Evolutionary conservation across 2,888 invertebrate genomes (phyloP).

Genomic region (Seira ritae): DNA sequence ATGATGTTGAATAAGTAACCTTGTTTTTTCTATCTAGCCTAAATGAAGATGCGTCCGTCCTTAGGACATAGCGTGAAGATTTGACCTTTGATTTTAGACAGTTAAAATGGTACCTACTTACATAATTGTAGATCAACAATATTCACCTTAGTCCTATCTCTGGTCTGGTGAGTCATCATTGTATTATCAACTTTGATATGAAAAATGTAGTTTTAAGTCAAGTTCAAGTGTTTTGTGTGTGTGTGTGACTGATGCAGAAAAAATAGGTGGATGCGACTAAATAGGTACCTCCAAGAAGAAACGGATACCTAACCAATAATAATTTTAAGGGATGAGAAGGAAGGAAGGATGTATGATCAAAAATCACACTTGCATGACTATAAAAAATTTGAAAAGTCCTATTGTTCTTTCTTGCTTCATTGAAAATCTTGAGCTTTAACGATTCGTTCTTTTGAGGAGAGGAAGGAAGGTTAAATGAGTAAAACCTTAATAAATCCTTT

Average conservation of each 20-base stretch:
- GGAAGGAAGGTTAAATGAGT: background rate
- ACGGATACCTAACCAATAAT: background rate
- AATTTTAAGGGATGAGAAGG: constrained; percentile 13
- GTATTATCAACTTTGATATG: too few species aligned
- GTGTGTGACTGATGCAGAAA: background rate
- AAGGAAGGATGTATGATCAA: constrained; percentile 34
- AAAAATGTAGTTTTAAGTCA: background rate
- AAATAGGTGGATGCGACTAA: background rate
- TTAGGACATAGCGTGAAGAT: background rate
- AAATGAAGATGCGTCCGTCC: background rate
- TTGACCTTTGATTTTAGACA: constrained; percentile 27
- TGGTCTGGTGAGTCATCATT: too few species aligned
- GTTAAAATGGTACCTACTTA: background rate
- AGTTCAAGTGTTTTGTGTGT: background rate
- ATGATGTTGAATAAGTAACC: background rate
- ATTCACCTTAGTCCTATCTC: too few species aligned
- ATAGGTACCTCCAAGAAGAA: background rate
- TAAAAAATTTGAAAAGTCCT: background rate
- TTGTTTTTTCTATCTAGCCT: background rate
- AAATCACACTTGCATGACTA: constrained; percentile 26
- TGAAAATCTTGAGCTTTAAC: background rate
- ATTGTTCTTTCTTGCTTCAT: constrained; percentile 10
- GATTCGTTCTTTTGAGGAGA: background rate
- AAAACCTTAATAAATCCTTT: background rate
- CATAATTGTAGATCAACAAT: background rate